Percentiles rank a stretch among this genome's conserved stretches.
phyloP scores from a whole-genome alignment of 2,113 vertebrate species.

The Hymenochirus boettgeri region DNA sequence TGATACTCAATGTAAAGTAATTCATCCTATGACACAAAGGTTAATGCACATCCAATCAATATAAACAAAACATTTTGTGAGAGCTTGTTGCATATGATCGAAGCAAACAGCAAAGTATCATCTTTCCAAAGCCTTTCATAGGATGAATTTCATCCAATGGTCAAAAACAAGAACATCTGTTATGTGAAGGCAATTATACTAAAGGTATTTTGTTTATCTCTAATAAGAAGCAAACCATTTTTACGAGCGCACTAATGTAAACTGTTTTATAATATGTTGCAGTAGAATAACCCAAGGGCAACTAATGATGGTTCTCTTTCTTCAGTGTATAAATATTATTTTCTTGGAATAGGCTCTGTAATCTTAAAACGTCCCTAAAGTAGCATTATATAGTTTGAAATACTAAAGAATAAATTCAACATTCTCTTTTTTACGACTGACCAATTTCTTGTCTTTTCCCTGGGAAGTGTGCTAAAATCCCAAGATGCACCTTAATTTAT shows the following conservation, averaged over 20 bases:
- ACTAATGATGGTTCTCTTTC: background rate
- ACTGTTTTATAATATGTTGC: background rate
- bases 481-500: no score
- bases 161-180: background rate
- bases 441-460: background rate
- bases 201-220: background rate
- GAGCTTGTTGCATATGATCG: background rate
- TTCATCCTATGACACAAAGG: constrained; percentile 19
- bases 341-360: background rate
- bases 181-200: background rate
- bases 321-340: background rate
- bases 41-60: constrained; percentile 22
- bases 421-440: background rate
- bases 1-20: constrained; percentile 11
- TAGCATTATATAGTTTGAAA: no score
- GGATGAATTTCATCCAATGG: background rate
- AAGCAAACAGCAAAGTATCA: background rate
- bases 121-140: background rate
- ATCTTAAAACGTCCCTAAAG: background rate
- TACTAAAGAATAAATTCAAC: background rate
- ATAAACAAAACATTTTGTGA: constrained; percentile 8
- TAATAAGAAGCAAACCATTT: background rate
- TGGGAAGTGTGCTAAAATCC: no score
- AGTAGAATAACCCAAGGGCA: background rate
- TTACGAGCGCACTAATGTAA: background rate